A percentile compares a stretch with the other conserved stretches of the same genome.
These are phyloP conservation scores for Drosophila histrio DNA, from an alignment of 2,888 invertebrate species.

Conservation along the genomic window DNA sequence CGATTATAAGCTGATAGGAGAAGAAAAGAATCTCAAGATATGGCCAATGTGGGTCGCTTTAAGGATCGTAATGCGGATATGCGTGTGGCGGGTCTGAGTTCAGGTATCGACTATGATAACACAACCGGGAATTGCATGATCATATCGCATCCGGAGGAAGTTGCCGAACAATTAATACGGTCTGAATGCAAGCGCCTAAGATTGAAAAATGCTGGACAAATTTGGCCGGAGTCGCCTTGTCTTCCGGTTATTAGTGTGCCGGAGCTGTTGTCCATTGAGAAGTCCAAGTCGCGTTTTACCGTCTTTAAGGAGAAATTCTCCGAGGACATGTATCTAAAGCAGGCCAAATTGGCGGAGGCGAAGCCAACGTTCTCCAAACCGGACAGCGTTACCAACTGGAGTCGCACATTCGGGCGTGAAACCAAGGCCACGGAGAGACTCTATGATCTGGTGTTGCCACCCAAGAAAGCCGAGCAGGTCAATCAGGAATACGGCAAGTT, in stretches of 20 bases:
- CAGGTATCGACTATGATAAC: neutral
- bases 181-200: slow-evolving; percentile 40
- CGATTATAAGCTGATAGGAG: neutral
- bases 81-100: slow-evolving; percentile 63
- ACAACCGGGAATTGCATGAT: slow-evolving; percentile 40
- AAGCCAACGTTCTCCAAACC: slow-evolving; percentile 72
- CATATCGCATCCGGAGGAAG: slow-evolving; percentile 60
- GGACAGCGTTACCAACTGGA: slow-evolving; percentile 70
- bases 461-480: slow-evolving; percentile 64
- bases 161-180: slow-evolving; percentile 68
- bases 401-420: slow-evolving; percentile 65
- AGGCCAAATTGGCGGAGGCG: slow-evolving; percentile 63
- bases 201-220: neutral
- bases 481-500: slow-evolving; percentile 63
- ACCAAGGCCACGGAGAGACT: slow-evolving; percentile 14
- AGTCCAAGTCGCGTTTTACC: slow-evolving; percentile 77
- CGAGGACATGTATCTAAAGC: slow-evolving; percentile 79
- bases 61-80: slow-evolving; percentile 64
- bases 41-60: slow-evolving; percentile 63
- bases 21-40: neutral
- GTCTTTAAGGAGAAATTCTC: slow-evolving; percentile 79
- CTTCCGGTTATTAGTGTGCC: slow-evolving; percentile 56
- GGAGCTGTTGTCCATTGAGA: slow-evolving; percentile 69
- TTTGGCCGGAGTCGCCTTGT: slow-evolving; percentile 18
- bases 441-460: slow-evolving; percentile 64